A percentile compares a stretch with the other conserved stretches of the same genome.
Conservation (phyloP, 1,140 invertebrate species). For the Dolichoris vasculosae region DNA sequence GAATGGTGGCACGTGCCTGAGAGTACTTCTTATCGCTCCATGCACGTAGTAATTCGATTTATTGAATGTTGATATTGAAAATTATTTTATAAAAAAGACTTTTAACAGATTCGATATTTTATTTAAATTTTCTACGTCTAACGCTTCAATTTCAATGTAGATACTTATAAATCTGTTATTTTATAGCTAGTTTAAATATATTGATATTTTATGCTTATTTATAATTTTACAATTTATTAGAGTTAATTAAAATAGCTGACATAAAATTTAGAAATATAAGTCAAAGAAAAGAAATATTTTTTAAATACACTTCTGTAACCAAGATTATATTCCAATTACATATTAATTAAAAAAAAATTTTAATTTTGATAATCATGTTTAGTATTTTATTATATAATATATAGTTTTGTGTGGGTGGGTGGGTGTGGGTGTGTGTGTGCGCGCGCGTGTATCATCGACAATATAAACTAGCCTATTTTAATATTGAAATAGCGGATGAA, state of each 20-base stretch:
- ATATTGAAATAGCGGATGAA: no score
- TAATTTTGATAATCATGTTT: no score
- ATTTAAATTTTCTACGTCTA: background rate
- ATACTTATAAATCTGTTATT: background rate
- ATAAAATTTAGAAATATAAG: no score
- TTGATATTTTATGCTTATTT: background rate
- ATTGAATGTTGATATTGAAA: constrained; percentile 20
- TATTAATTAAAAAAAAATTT: no score
- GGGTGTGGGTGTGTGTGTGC: no score
- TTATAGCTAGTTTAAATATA: background rate
- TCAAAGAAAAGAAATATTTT: no score
- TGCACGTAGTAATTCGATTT: constrained; percentile 18
- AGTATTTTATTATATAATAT: no score
- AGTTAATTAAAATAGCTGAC: background rate
- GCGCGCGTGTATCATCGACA: no score
- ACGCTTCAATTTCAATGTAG: background rate
- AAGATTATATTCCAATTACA: no score
- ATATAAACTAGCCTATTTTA: no score
- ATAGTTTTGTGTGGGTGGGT: no score
- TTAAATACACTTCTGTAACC: no score
- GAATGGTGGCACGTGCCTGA: constrained; percentile 23
- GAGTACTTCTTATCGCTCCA: constrained; percentile 7
- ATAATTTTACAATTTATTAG: background rate
- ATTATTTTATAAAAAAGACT: constrained; percentile 5
- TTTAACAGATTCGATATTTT: background rate